Percentiles rank a stretch among this genome's conserved stretches.
Conservation (phyloP, 1,140 invertebrate genomes). For the Micrasema minimum region DNA sequence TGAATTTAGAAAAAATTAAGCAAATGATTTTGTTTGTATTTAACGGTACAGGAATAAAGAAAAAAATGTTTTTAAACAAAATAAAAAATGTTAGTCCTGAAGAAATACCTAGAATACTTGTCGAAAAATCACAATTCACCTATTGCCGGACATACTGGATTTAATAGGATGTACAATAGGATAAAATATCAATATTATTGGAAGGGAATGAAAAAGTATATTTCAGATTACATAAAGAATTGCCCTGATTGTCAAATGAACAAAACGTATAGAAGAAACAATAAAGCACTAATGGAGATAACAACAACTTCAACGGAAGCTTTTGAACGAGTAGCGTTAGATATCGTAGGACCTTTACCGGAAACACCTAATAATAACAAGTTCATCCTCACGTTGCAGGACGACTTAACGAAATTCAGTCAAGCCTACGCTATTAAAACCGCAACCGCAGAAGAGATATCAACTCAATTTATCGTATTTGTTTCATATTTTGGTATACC, state of each 20-base stretch:
- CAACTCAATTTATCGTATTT: constrained; percentile 46
- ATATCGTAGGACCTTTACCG: constrained; percentile 56
- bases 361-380: constrained; percentile 51
- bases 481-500: constrained; percentile 56
- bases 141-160: constrained; percentile 55
- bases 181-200: constrained; percentile 56
- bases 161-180: constrained; percentile 54
- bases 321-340: constrained; percentile 53
- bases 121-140: constrained; percentile 54
- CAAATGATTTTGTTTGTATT: constrained; percentile 48
- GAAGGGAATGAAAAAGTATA: constrained; percentile 54
- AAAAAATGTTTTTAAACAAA: constrained; percentile 43
- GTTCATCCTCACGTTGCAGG: constrained; percentile 58
- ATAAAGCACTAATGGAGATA: constrained; percentile 52
- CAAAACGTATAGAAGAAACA: constrained; percentile 54
- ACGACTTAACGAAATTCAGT: constrained; percentile 59
- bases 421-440: constrained; percentile 54
- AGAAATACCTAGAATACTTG: constrained; percentile 52
- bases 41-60: constrained; percentile 29
- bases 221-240: constrained; percentile 55
- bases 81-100: constrained; percentile 21
- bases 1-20: constrained; percentile 48
- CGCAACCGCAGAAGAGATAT: constrained; percentile 44
- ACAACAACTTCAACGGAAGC: constrained; percentile 53
- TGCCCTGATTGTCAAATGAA: constrained; percentile 57